Evolutionary conservation across 2,113 vertebrate species (phyloP).

Genomic region (Chrysemys picta): DNA sequence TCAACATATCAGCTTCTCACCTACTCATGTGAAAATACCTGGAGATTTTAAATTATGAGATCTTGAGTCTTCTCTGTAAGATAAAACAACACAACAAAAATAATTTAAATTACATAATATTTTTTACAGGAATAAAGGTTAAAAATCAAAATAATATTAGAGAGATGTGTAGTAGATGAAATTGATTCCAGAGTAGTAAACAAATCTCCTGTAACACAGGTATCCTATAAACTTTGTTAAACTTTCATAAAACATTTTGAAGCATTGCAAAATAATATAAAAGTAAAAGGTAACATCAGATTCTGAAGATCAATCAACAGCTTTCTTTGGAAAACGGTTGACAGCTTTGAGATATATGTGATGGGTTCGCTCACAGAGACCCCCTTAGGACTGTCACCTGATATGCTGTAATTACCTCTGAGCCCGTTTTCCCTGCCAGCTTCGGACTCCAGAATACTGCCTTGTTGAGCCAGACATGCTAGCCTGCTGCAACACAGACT

Average conservation of each 20-base stretch:
- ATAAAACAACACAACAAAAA: background rate
- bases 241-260: background rate
- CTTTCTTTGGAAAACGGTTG: background rate
- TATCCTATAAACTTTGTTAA: background rate
- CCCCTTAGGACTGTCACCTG: no score
- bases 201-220: background rate
- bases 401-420: no score
- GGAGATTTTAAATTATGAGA: background rate
- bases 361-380: no score
- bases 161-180: background rate
- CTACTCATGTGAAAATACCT: background rate
- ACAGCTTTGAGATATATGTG: background rate
- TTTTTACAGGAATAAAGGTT: background rate
- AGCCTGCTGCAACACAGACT: no score
- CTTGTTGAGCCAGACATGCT: no score
- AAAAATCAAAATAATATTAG: background rate
- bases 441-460: no score
- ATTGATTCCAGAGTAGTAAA: background rate
- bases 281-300: background rate
- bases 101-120: background rate
- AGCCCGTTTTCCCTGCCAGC: no score
- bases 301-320: background rate
- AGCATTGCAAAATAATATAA: background rate
- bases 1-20: background rate
- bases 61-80: background rate